Conservation (phyloP, 2,113 vertebrate species). For the Aspidoscelis tigris region DNA sequence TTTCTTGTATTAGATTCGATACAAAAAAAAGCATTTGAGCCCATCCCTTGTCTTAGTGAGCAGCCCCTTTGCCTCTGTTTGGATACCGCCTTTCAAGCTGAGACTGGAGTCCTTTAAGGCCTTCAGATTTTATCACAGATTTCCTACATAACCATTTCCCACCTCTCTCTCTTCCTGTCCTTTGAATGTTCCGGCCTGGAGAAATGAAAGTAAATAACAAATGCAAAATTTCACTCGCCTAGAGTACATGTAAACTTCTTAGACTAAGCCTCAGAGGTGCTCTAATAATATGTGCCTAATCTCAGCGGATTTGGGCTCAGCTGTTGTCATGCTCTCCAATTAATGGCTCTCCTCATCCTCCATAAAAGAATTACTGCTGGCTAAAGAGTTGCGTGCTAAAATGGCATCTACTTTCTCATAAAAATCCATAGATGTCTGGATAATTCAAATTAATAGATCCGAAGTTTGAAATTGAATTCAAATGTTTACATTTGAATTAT, state of each 20-base stretch:
- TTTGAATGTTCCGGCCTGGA: neutral
- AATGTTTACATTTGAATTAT: no score
- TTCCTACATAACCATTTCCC: neutral
- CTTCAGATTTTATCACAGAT: neutral
- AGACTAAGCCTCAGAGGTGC: neutral
- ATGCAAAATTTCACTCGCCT: neutral
- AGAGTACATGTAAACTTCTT: neutral
- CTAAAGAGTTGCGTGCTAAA: no score
- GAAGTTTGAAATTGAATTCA: no score
- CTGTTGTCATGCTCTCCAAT: slow-evolving; percentile 18
- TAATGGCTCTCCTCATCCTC: slow-evolving; percentile 2
- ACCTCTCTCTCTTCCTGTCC: no score
- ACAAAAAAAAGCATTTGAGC: no score
- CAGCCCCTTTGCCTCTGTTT: no score
- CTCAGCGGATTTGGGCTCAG: neutral
- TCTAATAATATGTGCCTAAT: slow-evolving; percentile 26
- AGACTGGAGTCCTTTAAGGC: neutral
- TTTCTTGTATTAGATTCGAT: no score
- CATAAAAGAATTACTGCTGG: neutral
- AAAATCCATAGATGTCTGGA: neutral
- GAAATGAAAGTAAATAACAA: neutral
- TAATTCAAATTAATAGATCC: no score
- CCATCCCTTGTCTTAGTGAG: no score
- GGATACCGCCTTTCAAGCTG: neutral
- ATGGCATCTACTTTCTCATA: neutral